These are phyloP conservation scores for Hyles euphorbiae DNA, from an alignment of 1,140 invertebrate genomes.

Conservation along the genomic window DNA sequence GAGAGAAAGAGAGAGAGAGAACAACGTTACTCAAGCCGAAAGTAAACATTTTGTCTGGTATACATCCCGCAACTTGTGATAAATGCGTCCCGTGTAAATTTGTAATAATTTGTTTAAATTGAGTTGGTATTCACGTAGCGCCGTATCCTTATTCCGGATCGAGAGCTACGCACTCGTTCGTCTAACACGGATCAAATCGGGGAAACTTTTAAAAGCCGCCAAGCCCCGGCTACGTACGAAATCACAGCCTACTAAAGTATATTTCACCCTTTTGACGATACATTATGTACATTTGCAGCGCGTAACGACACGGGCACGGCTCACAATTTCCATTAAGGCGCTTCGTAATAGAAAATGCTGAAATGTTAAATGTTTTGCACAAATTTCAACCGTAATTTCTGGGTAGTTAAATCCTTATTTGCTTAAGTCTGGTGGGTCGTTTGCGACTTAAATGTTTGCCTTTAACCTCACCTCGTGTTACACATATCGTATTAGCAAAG, in stretches of 20 bases:
- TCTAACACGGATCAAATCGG: constrained; percentile 31
- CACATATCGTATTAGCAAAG: constrained; percentile 72
- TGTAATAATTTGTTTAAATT: no score
- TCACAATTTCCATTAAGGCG: constrained; percentile 70
- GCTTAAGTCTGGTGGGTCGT: constrained; percentile 14
- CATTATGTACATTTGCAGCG: constrained; percentile 71
- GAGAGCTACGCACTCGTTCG: constrained; percentile 10
- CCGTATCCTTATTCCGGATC: neutral
- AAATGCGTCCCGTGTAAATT: no score
- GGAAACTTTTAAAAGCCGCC: constrained; percentile 58
- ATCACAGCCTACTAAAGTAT: constrained; percentile 67
- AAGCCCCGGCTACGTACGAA: constrained; percentile 51
- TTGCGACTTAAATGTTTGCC: constrained; percentile 30
- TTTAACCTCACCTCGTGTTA: constrained; percentile 53
- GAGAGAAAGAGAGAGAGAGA: no score
- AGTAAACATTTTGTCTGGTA: no score
- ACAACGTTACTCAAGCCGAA: no score
- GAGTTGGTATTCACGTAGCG: no score
- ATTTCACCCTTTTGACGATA: constrained; percentile 73
- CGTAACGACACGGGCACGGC: constrained; percentile 68
- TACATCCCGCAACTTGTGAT: no score
- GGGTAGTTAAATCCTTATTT: constrained; percentile 22
- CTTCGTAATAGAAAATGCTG: constrained; percentile 36
- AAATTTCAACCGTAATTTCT: constrained; percentile 35
- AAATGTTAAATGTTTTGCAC: constrained; percentile 29